Percentiles rank a stretch among this genome's conserved stretches.
These are phyloP conservation scores for Rhinatrema bivittatum DNA, from an alignment of 2,797 vertebrate species.

Conservation along the genomic window DNA sequence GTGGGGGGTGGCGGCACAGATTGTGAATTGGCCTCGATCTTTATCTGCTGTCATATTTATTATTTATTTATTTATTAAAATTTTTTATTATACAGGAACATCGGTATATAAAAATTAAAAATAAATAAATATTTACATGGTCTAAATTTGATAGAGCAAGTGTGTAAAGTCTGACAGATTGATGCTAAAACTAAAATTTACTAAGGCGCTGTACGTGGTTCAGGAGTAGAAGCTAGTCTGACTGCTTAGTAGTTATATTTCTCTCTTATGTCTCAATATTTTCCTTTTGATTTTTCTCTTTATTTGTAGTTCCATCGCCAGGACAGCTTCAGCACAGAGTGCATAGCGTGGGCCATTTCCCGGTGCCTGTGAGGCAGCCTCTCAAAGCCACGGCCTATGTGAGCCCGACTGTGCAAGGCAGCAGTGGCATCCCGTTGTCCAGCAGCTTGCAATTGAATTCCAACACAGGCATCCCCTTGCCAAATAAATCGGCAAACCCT, in stretches of 20 bases:
- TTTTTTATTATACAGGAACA: too few species aligned
- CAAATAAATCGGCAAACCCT: slow-evolving; percentile 68
- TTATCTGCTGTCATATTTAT: too few species aligned
- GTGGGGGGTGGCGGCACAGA: too few species aligned
- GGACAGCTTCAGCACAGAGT: slow-evolving; percentile 86
- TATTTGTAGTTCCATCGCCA: slow-evolving; percentile 76
- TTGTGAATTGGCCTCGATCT: too few species aligned
- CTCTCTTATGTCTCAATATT: too few species aligned
- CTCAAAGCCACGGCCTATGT: slow-evolving; percentile 95
- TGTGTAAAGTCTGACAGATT: too few species aligned
- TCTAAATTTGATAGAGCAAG: too few species aligned
- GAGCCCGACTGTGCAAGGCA: slow-evolving; percentile 87
- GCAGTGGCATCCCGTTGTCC: slow-evolving; percentile 59
- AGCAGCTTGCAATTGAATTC: slow-evolving; percentile 67
- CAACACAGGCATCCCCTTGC: slow-evolving; percentile 67
- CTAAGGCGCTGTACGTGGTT: too few species aligned
- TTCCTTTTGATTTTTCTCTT: neutral
- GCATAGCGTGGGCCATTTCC: slow-evolving; percentile 88
- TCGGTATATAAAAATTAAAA: too few species aligned
- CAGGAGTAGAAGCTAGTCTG: neutral
- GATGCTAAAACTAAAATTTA: too few species aligned
- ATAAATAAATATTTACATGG: too few species aligned
- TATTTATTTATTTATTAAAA: too few species aligned
- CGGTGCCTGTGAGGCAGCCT: slow-evolving; percentile 66
- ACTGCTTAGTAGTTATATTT: slow-evolving; percentile 1